These are phyloP conservation scores for Fragum whitleyi DNA, from an alignment of 2,888 invertebrate species.

Conservation along the genomic window DNA sequence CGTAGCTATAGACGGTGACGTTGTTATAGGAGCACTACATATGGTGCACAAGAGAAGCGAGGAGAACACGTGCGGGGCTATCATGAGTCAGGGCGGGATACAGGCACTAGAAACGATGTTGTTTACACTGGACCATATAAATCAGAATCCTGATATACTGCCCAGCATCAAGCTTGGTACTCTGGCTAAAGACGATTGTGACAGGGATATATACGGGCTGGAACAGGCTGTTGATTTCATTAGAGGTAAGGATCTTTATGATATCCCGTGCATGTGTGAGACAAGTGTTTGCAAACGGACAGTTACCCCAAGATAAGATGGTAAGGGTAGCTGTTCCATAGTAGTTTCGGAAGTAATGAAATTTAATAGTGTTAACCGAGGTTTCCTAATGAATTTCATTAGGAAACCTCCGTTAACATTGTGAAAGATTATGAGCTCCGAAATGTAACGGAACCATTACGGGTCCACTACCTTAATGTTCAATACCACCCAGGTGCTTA, in stretches of 20 bases:
- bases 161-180: conserved; percentile 94
- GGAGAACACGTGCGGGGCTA: conserved; percentile 94
- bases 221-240: conserved; percentile 98
- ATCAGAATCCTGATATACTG: conserved; percentile 87
- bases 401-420: too few species aligned
- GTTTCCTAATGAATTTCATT: too few species aligned
- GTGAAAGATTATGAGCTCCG: too few species aligned
- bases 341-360: neutral
- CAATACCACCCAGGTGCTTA: neutral
- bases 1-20: conserved; percentile 94
- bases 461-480: too few species aligned
- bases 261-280: neutral
- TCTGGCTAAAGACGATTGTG: conserved; percentile 96
- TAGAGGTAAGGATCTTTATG: conserved; percentile 90
- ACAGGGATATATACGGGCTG: conserved; percentile 97
- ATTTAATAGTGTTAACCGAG: too few species aligned
- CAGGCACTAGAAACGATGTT: conserved; percentile 95
- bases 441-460: too few species aligned
- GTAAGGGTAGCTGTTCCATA: neutral
- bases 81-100: conserved; percentile 95
- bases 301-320: neutral
- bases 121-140: conserved; percentile 93
- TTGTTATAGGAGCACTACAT: conserved; percentile 96
- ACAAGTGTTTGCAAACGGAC: neutral
- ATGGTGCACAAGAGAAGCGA: conserved; percentile 96